Evolutionary conservation across 2,797 vertebrate species (phyloP), one percentile per base, ranked within the genome.

Genomic region (Anniella stebbinsi): DNA sequence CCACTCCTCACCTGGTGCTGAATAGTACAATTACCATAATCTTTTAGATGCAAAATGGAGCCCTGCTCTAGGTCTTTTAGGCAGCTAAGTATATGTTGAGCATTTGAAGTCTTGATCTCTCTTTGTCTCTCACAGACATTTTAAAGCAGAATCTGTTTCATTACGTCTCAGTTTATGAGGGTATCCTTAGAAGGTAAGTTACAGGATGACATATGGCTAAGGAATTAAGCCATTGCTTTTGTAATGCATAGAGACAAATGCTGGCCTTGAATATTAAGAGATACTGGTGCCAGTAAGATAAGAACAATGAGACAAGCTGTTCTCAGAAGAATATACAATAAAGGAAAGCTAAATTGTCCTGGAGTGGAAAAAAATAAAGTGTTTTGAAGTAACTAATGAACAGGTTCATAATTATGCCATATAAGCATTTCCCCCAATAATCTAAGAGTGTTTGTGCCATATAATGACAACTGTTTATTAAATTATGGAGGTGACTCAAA

Each of bases 41-140:
- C 4, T 81, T 81, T 70, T 41, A 28, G 60, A 81, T 30, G 28
- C 41, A 76, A 67, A 76, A 15, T 48, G 60, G 80, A 48, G 87
- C 84, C 4, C 51, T 84, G 13, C n/a, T 28, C 28, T 38, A 75
- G 57, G 18, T 2, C 38, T 83, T 90, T 89, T 60, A 85, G 75
- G 33, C 38, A 57, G 67, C 85, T 90, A n/a, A 88, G 86, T 89
- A 88, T 3, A 1, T 60, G 13, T 76, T 92, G 0, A 36, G 4
- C 80, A 21, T 91, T 83, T 89, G 82, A 89, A 87, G 36, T 66
- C 85, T 33, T 69, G 66, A 36, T 57, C 12, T 81, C 60, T 81
- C 72, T 91, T 70, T 87, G 15, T 57, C 4, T 92, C n/a, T 78
- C 54, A 89, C 48, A 91, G 73, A 91, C 23, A 28, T 84, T 89